Evolutionary conservation across 2,888 invertebrate species (phyloP).

Genomic region (Pecten maximus): DNA sequence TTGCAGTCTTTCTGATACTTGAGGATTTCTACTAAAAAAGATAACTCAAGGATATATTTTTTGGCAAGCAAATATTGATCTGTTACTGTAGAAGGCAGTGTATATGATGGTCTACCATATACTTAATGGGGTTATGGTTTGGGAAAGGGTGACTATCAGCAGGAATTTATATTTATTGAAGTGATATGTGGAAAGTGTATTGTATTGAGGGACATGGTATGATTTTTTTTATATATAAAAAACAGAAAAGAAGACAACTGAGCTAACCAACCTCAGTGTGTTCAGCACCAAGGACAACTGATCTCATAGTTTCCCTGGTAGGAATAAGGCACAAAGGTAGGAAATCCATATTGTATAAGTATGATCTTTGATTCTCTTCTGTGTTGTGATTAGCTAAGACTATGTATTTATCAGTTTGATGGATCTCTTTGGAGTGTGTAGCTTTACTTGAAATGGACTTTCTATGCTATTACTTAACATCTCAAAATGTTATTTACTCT

Average conservation of each 20-base stretch:
- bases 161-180: not conserved
- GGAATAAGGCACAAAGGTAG: not conserved
- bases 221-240: too few relatives aligned
- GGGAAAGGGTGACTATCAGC: not conserved
- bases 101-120: not conserved
- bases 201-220: not conserved
- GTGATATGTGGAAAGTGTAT: not conserved
- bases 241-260: not conserved
- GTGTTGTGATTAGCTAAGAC: slow-evolving; percentile 27
- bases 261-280: not conserved
- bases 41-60: not conserved
- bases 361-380: slow-evolving; percentile 12
- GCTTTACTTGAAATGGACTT: not conserved
- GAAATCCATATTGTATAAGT: slow-evolving; percentile 9
- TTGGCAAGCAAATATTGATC: not conserved
- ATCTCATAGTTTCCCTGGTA: not conserved
- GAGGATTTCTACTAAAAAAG: not conserved
- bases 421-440: not conserved
- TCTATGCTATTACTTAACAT: not conserved
- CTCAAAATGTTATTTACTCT: not conserved
- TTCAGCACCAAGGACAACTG: not conserved
- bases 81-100: not conserved
- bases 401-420: not conserved
- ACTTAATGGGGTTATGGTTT: not conserved
- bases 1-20: not conserved